Evolutionary conservation across 1,140 invertebrate genomes (phyloP).

Genomic region (Pseudomyrmex cubaensis): DNA sequence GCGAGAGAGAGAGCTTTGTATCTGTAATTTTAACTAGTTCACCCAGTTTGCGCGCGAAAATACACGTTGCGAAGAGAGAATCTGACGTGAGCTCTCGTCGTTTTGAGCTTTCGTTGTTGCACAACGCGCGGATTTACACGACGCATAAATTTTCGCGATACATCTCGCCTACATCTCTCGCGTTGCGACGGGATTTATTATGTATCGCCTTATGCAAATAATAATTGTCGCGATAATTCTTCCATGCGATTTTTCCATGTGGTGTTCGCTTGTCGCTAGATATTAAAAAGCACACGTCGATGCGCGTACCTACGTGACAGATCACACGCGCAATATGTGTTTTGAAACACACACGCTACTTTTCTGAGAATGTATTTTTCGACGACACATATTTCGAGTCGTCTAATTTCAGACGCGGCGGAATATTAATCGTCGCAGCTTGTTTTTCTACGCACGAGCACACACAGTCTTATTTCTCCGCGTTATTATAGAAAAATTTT

Average conservation of each 20-base stretch:
- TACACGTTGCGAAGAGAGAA: neutral
- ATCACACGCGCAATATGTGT: neutral
- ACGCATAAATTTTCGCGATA: slow-evolving; percentile 29
- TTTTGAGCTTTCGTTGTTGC: neutral
- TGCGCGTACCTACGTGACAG: neutral
- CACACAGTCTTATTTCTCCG: neutral
- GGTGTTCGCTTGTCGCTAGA: slow-evolving; percentile 18
- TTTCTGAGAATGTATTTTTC: neutral
- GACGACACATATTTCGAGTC: neutral
- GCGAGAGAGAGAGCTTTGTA: no score
- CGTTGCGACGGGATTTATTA: slow-evolving; percentile 31
- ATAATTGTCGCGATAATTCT: slow-evolving; percentile 56
- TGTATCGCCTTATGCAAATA: slow-evolving; percentile 37
- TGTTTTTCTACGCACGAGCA: neutral
- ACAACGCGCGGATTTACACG: slow-evolving; percentile 40
- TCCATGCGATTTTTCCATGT: neutral
- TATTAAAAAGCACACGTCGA: slow-evolving; percentile 4
- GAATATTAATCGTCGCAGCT: neutral
- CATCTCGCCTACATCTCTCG: slow-evolving; percentile 6
- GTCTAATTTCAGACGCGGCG: slow-evolving; percentile 8
- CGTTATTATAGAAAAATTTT: neutral
- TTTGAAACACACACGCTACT: neutral
- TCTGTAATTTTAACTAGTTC: no score
- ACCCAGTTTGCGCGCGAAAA: neutral
- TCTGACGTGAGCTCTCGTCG: neutral